Percentiles rank a stretch among this genome's conserved stretches.
These are phyloP conservation scores for Mactra quadrangularis DNA, from an alignment of 1,140 invertebrate species.

Conservation along the genomic window DNA sequence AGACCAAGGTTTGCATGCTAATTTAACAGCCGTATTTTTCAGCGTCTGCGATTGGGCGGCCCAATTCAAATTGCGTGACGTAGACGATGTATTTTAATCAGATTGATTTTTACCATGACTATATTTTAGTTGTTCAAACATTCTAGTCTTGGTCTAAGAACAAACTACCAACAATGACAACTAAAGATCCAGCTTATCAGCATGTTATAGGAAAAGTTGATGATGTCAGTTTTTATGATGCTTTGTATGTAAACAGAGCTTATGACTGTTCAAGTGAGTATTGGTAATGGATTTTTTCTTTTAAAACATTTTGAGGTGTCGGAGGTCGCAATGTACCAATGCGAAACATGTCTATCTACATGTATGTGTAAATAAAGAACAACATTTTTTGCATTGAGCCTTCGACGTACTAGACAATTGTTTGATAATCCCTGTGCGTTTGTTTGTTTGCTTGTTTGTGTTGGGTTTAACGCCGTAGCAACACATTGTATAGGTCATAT, in stretches of 20 bases:
- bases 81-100: no score
- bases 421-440: no score
- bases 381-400: not conserved
- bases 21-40: no score
- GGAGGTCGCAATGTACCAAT: not conserved
- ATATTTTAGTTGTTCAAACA: no score
- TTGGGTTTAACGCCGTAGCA: no score
- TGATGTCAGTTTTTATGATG: slow-evolving; percentile 69
- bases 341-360: not conserved
- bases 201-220: slow-evolving; percentile 61
- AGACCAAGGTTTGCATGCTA: no score
- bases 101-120: no score
- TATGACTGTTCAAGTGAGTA: slow-evolving; percentile 65
- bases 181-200: slow-evolving; percentile 68
- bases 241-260: slow-evolving; percentile 67
- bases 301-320: not conserved
- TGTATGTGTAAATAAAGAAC: not conserved
- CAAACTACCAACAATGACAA: slow-evolving; percentile 39
- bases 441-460: no score
- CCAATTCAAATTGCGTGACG: no score
- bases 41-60: no score
- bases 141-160: slow-evolving; percentile 67
- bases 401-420: not conserved
- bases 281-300: no score
- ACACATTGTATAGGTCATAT: no score